These are phyloP conservation scores for Nemurella pictetii DNA, from an alignment of 2,888 invertebrate species.

Conservation along the genomic window DNA sequence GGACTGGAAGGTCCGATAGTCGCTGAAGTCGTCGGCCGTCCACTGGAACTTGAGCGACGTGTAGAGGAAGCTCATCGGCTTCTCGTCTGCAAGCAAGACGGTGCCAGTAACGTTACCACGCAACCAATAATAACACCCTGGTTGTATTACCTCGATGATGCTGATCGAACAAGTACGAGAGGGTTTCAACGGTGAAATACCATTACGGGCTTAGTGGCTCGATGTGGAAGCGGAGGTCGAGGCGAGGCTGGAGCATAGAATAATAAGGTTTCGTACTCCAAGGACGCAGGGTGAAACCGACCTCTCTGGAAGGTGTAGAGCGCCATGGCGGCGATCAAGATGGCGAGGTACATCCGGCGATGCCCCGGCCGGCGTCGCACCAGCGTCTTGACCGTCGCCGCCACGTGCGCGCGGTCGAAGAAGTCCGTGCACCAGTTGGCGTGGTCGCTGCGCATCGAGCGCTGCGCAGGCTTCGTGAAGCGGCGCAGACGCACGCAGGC, in stretches of 20 bases:
- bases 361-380: conserved; percentile 61
- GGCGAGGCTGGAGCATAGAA: no score
- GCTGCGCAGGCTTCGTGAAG: conserved; percentile 69
- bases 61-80: conserved; percentile 73
- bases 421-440: conserved; percentile 57
- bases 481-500: conserved; percentile 66
- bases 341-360: conserved; percentile 64
- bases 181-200: no score
- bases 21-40: conserved; percentile 69
- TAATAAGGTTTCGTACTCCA: no score
- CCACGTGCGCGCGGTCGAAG: conserved; percentile 69
- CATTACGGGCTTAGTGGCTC: no score
- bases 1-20: conserved; percentile 74
- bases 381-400: conserved; percentile 64
- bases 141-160: no score
- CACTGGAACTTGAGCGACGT: conserved; percentile 73
- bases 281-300: no score
- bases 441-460: conserved; percentile 49
- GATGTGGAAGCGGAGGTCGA: no score
- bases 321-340: conserved; percentile 74
- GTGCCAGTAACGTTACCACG: no score
- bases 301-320: conserved; percentile 80
- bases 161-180: no score
- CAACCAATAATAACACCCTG: no score
- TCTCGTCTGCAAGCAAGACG: conserved; percentile 71